These are phyloP conservation scores for Drosophila repletoides DNA, from an alignment of 1,140 invertebrate genomes.

Conservation along the genomic window DNA sequence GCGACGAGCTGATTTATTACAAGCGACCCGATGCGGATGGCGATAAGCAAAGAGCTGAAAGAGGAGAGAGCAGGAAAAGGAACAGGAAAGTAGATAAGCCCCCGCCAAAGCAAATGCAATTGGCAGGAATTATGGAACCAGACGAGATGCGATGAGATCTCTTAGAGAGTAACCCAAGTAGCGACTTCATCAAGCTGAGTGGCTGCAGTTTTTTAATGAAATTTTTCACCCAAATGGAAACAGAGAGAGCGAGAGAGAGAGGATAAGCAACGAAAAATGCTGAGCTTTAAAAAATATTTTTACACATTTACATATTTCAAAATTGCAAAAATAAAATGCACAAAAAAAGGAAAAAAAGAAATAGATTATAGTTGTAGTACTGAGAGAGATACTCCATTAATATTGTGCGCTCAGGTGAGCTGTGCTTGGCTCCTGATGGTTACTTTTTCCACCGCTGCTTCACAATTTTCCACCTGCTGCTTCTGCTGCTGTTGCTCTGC, in stretches of 20 bases:
- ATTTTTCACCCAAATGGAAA: constrained; percentile 43
- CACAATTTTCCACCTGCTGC: constrained; percentile 22
- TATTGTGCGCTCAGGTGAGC: constrained; percentile 57
- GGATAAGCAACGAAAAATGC: constrained; percentile 9
- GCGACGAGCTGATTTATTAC: constrained; percentile 70
- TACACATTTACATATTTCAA: constrained; percentile 51
- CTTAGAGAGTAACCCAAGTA: not conserved
- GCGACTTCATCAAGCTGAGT: constrained; percentile 62
- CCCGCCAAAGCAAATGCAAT: constrained; percentile 62
- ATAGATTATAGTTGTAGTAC: constrained; percentile 26
- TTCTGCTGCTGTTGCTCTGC: constrained; percentile 1
- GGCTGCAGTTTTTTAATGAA: constrained; percentile 66
- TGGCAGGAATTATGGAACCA: constrained; percentile 61
- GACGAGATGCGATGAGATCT: constrained; percentile 26
- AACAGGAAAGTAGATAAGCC: constrained; percentile 38
- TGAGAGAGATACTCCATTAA: constrained; percentile 53
- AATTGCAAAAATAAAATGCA: constrained; percentile 3
- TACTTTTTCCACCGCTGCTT: constrained; percentile 33
- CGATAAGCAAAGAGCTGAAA: constrained; percentile 41
- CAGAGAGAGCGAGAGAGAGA: constrained; percentile 9
- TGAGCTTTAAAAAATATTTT: constrained; percentile 39
- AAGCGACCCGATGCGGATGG: constrained; percentile 38
- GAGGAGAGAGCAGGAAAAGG: constrained; percentile 1
- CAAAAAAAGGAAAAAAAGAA: constrained; percentile 4
- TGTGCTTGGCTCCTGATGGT: constrained; percentile 32